Base-by-base conservation (phyloP, 2,888 invertebrate species). In the Andrena bucephala region DNA sequence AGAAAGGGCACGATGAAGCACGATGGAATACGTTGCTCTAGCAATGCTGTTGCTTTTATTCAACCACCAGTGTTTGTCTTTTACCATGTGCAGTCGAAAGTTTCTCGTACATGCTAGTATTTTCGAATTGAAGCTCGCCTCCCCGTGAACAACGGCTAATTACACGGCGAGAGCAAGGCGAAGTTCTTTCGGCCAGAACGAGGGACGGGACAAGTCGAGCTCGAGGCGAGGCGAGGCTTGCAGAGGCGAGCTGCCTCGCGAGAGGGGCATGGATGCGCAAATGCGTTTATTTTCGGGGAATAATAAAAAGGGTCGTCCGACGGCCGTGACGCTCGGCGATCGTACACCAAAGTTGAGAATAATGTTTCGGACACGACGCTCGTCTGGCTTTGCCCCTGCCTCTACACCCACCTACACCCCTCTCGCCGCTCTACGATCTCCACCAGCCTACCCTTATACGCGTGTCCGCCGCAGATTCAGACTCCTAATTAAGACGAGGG, bases 401-500 rank as follows among this genome's bases (percentile, higher is more conserved):
- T 81, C 77, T 52, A n/a, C 82, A 76, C 76, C 84, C 81, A 70
- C 73, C 88, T 81, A 66, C 77, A 57, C 75, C 69, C 83, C 65
- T 78, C 69, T 81, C 42, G 70, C 84, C 86, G 83, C 82, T 77
- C 83, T 84, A 83, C 84, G 75, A 80, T 84, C 87, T 87, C 89
- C 87, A 86, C 81, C 88, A 88, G 90, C 90, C 91, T 90, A 89
- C 92, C 92, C 94, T 95, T 95, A 90, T 91, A 95, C 95, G 96
- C 96, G 96, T 96, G 96, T 96, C 96, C 96, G 96, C 96, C 96
- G 95, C 96, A 96, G 96, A 96, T 96, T 96, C 96, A 96, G 96
- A 96, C 96, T 96, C 96, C 96, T 97, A 97, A 97, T 97, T 97
- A 96, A 96, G 96, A 96, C 96, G 95, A 96, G 96, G 96, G 95